phyloP scores from a whole-genome alignment of 2,888 invertebrate genomes.

The Xestobium rufovillosum region DNA sequence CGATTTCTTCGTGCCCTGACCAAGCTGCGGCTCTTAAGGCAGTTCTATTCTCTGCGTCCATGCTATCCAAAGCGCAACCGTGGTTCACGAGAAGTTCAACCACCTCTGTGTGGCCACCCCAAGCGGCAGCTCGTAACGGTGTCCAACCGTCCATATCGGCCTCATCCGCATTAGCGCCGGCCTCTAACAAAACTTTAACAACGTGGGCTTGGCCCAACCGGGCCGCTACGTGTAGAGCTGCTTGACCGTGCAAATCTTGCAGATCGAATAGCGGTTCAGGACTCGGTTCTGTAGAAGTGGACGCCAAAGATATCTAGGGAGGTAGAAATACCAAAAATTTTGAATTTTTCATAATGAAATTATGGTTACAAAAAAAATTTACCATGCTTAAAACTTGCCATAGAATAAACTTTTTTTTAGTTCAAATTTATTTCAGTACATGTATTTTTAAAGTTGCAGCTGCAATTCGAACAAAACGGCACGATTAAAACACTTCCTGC shows the following conservation, averaged over 20 bases:
- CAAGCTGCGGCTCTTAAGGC: constrained; percentile 86
- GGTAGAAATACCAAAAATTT: too few species aligned
- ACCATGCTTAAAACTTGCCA: too few species aligned
- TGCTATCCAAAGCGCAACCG: constrained; percentile 78
- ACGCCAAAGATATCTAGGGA: constrained; percentile 41
- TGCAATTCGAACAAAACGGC: too few species aligned
- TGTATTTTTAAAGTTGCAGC: too few species aligned
- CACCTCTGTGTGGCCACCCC: constrained; percentile 91
- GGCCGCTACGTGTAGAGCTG: constrained; percentile 79
- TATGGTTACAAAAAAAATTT: too few species aligned
- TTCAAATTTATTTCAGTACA: too few species aligned
- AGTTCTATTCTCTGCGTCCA: constrained; percentile 82
- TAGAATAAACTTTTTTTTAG: too few species aligned
- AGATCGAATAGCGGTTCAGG: constrained; percentile 49
- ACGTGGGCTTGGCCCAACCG: constrained; percentile 68
- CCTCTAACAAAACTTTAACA: constrained; percentile 55
- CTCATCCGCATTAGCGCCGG: constrained; percentile 65
- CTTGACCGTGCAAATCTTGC: constrained; percentile 72
- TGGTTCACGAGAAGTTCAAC: constrained; percentile 71
- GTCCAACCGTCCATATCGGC: constrained; percentile 86
- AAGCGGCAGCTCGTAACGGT: constrained; percentile 83
- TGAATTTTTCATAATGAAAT: too few species aligned
- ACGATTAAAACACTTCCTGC: too few species aligned
- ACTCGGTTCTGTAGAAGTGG: constrained; percentile 40
- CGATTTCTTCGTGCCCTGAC: constrained; percentile 87